Conservation (phyloP, 2,797 vertebrate species). For the Hylomyscus alleni region DNA sequence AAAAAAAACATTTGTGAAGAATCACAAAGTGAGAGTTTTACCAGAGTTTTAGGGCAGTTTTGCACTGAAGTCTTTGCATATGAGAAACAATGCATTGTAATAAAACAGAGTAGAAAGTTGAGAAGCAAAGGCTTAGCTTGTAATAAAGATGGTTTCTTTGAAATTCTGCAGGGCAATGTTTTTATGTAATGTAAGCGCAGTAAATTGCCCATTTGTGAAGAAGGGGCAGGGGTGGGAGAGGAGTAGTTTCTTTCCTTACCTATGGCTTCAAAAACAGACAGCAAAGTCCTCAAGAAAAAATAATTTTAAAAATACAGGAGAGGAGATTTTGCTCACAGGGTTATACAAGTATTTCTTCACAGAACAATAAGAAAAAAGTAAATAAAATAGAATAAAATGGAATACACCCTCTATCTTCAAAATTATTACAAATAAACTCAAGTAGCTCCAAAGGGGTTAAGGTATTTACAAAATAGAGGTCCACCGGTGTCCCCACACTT, state of each 20-base stretch:
- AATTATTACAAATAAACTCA: constrained; percentile 31
- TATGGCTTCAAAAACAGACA: not conserved
- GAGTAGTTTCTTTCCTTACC: not conserved
- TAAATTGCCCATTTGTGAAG: constrained; percentile 12
- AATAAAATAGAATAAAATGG: constrained; percentile 9
- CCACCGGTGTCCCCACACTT: not conserved
- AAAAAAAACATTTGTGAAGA: not conserved
- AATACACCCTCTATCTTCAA: not conserved
- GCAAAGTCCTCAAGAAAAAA: not conserved
- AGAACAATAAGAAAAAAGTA: constrained; percentile 40
- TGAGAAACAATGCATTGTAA: not conserved
- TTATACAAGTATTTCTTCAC: constrained; percentile 23
- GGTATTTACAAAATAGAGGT: constrained; percentile 27
- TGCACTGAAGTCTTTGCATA: not conserved
- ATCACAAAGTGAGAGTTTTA: constrained; percentile 10
- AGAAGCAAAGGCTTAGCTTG: constrained; percentile 37
- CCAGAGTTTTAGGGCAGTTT: constrained; percentile 63
- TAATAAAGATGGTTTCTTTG: not conserved
- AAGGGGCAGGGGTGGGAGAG: not conserved
- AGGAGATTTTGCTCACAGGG: constrained; percentile 3
- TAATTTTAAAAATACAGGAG: not conserved
- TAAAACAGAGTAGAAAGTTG: constrained; percentile 10
- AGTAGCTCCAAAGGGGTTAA: constrained; percentile 9
- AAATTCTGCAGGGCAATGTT: not conserved
- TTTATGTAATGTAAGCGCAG: not conserved